Base-by-base conservation (phyloP, 2,888 invertebrate species). In the Megamerina dolium region DNA sequence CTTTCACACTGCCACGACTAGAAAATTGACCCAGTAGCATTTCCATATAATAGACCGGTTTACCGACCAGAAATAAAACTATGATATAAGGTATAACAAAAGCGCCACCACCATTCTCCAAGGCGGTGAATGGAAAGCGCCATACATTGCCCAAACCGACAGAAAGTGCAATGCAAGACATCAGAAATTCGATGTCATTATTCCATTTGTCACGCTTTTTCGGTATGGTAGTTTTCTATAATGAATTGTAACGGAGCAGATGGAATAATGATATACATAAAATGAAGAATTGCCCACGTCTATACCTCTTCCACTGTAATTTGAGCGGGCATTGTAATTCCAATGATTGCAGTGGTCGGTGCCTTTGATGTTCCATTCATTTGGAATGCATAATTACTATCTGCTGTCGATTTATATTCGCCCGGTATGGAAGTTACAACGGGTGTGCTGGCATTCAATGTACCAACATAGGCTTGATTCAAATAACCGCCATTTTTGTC, bases 21-120 rank as follows among this genome's bases (percentile, higher is more conserved):
- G 80, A 78, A 60, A 85, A 86, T 64, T 87, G 86, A 1, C 86
- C 86, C 29, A 86, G 63, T 5, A 80, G 66, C 73, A 83, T 79
- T 69, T 87, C 86, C 72, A 87, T 68, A 55, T 82, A 83, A 57
- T 86, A 85, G 42, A 86, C 73, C 0, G 83, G 83, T 49, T 80
- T 75, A 3, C 83, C 83, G 17, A 83, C 77, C 34, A 83, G 58
- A 17, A 80, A 62, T 17, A 83, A 65, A 2, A 82, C 77, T 31
- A 82, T 74, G 20, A 83, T 63, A 55, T 83, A 83, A 0, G 82
- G 82, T 46, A 82, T 79, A 1, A 82, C 66, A 54, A 82, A 82
- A 2, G 81, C 82, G 1, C 81, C 81, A 1, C 82, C 82, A 1
- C 82, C 82, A 57, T 82, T 82, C 52, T 79, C 76, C 48, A 79